Base-by-base conservation (phyloP, 2,113 vertebrate species). In the Procapra przewalskii region DNA sequence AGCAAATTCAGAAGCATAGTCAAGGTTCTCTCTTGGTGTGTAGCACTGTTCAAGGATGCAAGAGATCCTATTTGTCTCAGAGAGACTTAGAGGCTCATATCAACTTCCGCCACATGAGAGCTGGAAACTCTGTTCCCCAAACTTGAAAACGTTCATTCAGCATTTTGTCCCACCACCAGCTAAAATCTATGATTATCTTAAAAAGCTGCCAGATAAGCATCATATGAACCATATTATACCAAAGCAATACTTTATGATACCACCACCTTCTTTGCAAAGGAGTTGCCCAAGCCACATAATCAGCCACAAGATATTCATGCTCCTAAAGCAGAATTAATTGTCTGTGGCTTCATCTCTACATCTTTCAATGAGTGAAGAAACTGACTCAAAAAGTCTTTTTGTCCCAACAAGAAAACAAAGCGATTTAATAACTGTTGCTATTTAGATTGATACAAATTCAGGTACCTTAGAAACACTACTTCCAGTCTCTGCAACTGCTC, bases 61-160 rank as follows among this genome's bases (percentile, higher is more conserved):
- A 99, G 98, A 99, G 99, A 98, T 99, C 99, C 40, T 99, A 99
- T 97, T 98, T 99, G 90, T 99, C 99, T 7, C 99, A 99, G 98
- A 99, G 99, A 21, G 99, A 99, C 98, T 99, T 99, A 71, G 99
- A 99, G 94, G 99, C 99, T 55, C 99, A 99, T 93, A 99, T 99
- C 98, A 99, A 99, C 98, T 99, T 99, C 96, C 98, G 98, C 3
- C 99, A 99, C 79, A 98, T 99, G 98, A 98, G 99, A 92, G 98
- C 98, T 3, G 98, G 99, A 88, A 99, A 99, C 96, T 98, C 99
- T 8, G 96, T 98, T 0, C 97, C 98, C n/a, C 99, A 99, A 98
- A 1, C 96, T 98, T 2, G 98, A 99, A 45, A 98, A 99, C 0
- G 97, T 99, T 0, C 99, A 99, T 91, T 98, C 99, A 55, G 98